Conservation (phyloP, 2,113 vertebrate species). For the Rissa tridactyla region DNA sequence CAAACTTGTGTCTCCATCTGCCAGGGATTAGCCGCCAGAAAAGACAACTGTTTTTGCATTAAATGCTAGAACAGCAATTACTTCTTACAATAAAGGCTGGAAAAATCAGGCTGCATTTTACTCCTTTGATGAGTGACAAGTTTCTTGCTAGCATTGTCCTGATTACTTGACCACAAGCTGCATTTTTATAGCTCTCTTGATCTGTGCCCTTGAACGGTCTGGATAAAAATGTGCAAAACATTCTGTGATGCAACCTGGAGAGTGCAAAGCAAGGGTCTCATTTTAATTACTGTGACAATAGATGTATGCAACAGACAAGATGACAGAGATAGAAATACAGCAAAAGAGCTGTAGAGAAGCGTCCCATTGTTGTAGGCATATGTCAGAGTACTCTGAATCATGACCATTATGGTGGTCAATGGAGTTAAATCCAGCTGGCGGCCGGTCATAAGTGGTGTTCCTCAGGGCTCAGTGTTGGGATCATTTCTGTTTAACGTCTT, state of each 20-base stretch:
- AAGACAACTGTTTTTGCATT: constrained; percentile 27
- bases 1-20: constrained; percentile 45
- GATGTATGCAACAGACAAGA: not conserved
- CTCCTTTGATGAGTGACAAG: not conserved
- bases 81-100: not conserved
- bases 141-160: not conserved
- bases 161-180: not conserved
- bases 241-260: not conserved
- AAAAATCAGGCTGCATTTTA: not conserved
- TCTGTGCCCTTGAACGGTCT: not conserved
- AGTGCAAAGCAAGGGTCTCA: not conserved
- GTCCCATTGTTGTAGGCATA: fast-evolving
- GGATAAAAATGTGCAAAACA: not conserved
- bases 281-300: not conserved
- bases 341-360: not conserved
- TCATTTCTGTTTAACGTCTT: no score
- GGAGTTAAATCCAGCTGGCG: no score
- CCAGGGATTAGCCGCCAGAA: constrained; percentile 10
- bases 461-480: no score
- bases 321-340: not conserved
- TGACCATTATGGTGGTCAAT: no score
- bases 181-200: not conserved
- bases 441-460: no score
- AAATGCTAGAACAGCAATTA: not conserved
- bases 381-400: fast-evolving